phyloP scores from a whole-genome alignment of 2,888 invertebrate genomes.

The Netelia melanura region DNA sequence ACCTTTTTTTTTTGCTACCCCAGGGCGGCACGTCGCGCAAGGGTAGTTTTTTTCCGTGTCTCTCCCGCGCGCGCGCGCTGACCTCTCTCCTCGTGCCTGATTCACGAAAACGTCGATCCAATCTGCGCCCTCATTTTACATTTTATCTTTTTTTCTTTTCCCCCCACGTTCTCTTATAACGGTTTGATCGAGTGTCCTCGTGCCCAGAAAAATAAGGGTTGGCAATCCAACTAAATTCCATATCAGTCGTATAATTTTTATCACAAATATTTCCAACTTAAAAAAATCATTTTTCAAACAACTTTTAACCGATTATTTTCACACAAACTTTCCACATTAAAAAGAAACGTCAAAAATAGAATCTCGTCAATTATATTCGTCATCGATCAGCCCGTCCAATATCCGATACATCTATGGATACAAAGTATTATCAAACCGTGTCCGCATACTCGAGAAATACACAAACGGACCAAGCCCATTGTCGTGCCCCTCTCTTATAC shows the following conservation, averaged over 20 bases:
- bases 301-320: too few species aligned
- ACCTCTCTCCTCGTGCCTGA: slow-evolving; percentile 20
- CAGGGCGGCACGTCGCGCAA: slow-evolving; percentile 48
- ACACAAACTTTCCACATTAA: neutral
- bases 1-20: slow-evolving; percentile 49
- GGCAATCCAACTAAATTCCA: neutral
- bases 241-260: too few species aligned
- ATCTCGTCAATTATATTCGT: neutral
- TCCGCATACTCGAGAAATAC: neutral
- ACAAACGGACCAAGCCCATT: neutral
- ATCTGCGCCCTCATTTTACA: slow-evolving; percentile 46
- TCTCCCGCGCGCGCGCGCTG: slow-evolving; percentile 23
- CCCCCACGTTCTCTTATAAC: neutral
- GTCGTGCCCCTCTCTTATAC: slow-evolving; percentile 18
- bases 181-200: neutral
- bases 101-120: slow-evolving; percentile 25
- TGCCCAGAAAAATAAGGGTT: too few species aligned
- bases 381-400: neutral
- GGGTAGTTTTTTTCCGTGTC: slow-evolving; percentile 51
- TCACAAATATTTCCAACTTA: too few species aligned
- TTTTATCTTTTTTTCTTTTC: slow-evolving; percentile 19
- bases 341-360: neutral
- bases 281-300: too few species aligned
- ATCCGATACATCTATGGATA: neutral
- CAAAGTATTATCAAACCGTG: neutral